These are phyloP conservation scores for Thomomys bottae DNA, from an alignment of 2,113 vertebrate genomes.

Conservation along the genomic window DNA sequence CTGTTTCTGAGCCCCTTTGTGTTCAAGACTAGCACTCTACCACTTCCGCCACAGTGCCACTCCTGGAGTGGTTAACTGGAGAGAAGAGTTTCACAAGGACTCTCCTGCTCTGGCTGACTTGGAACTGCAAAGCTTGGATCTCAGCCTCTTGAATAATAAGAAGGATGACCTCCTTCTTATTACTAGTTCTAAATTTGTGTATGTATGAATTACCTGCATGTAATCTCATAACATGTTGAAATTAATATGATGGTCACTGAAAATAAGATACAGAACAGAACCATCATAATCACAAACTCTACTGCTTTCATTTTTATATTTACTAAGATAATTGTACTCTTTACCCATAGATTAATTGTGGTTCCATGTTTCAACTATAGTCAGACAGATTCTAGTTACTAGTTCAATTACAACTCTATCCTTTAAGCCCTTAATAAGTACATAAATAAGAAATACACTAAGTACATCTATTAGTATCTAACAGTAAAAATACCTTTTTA, in stretches of 20 bases:
- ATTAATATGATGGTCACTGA: not conserved
- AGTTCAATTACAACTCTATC: not conserved
- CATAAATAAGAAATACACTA: not conserved
- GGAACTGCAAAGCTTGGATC: too few relatives aligned
- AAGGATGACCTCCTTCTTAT: not conserved
- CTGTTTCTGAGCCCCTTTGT: too few relatives aligned
- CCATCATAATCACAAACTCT: not conserved
- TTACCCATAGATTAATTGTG: not conserved
- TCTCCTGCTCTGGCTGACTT: too few relatives aligned
- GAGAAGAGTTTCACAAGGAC: too few relatives aligned
- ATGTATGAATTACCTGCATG: too few relatives aligned
- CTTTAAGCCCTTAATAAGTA: conserved; percentile 7
- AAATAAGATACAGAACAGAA: not conserved
- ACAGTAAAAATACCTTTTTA: not conserved
- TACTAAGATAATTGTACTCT: not conserved
- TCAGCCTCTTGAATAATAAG: too few relatives aligned
- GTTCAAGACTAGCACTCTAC: too few relatives aligned
- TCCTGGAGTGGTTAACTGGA: too few relatives aligned
- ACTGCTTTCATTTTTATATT: not conserved
- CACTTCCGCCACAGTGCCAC: too few relatives aligned
- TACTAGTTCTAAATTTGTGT: not conserved
- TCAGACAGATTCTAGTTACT: not conserved
- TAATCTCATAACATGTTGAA: not conserved
- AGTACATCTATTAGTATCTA: not conserved
- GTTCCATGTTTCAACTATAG: not conserved